Percentiles rank a stretch among this genome's conserved stretches.
Evolutionary conservation across 2,113 vertebrate genomes (phyloP).

Genomic region (Hippocampus barbouri): DNA sequence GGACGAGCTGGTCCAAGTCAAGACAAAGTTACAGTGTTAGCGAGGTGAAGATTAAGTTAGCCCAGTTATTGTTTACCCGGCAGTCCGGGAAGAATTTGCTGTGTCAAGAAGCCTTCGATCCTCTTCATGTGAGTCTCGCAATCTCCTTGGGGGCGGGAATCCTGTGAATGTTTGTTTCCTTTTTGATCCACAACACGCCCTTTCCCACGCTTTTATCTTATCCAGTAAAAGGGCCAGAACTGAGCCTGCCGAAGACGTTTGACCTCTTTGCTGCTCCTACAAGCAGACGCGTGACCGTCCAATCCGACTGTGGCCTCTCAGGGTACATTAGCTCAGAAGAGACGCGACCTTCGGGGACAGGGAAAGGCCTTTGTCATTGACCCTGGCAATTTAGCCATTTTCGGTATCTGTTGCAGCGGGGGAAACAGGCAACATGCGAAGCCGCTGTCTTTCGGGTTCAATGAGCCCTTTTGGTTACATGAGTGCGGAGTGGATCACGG

Average conservation of each 20-base stretch:
- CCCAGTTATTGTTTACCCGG: conserved; percentile 29
- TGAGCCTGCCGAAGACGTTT: not conserved
- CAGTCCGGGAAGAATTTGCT: conserved; percentile 15
- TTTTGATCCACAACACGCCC: conserved; percentile 6
- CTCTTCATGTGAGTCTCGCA: conserved; percentile 1
- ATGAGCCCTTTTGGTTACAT: not conserved
- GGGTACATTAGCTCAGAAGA: not conserved
- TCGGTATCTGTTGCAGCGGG: not conserved
- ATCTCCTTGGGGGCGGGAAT: conserved; percentile 6
- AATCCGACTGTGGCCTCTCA: not conserved
- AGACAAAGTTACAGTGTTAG: not conserved
- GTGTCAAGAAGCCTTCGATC: not conserved
- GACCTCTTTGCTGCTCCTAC: not conserved
- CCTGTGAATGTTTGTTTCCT: conserved; percentile 7
- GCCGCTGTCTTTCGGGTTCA: too few species aligned
- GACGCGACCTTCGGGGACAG: not conserved
- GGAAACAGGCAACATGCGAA: too few species aligned
- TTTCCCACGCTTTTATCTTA: conserved; percentile 8
- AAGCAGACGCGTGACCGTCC: not conserved
- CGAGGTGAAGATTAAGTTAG: conserved; percentile 1
- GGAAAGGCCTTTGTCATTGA: not conserved
- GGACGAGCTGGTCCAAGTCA: not conserved
- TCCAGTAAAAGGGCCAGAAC: conserved; percentile 3
- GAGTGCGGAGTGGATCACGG: not conserved
- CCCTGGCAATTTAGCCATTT: not conserved